Percentiles rank a stretch among this genome's conserved stretches.
Evolutionary conservation across 2,888 invertebrate species (phyloP).

Genomic region (Cryptus armator): DNA sequence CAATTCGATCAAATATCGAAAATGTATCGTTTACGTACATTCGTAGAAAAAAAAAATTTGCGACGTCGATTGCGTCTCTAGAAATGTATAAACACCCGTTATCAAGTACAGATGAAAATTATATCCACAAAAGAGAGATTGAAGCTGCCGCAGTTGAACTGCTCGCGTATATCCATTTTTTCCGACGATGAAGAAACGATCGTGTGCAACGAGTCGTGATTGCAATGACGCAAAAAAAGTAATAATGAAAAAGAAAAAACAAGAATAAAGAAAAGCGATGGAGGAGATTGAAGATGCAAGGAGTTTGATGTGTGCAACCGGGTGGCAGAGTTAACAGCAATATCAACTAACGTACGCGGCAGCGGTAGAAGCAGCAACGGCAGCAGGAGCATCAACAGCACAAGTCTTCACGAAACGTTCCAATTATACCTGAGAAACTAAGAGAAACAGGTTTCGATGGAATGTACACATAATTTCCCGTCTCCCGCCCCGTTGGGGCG

Average conservation of each 20-base stretch:
- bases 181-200: background rate
- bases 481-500: constrained; percentile 69
- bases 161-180: background rate
- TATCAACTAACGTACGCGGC: background rate
- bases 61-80: no score
- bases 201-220: background rate
- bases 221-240: background rate
- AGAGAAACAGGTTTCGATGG: constrained; percentile 82
- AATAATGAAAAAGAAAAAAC: background rate
- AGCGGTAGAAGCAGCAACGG: constrained; percentile 16
- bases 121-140: no score
- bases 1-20: background rate
- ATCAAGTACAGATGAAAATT: no score
- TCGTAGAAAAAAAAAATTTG: no score
- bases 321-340: constrained; percentile 20
- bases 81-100: no score
- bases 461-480: constrained; percentile 83
- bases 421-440: constrained; percentile 82
- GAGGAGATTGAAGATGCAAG: background rate
- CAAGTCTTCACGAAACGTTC: constrained; percentile 76
- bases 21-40: no score
- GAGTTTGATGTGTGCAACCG: constrained; percentile 4
- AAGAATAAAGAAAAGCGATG: constrained; percentile 3
- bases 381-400: constrained; percentile 30
- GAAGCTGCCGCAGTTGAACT: no score